These are phyloP conservation scores for Abrostola tripartita DNA, from an alignment of 2,888 invertebrate species.

Conservation along the genomic window DNA sequence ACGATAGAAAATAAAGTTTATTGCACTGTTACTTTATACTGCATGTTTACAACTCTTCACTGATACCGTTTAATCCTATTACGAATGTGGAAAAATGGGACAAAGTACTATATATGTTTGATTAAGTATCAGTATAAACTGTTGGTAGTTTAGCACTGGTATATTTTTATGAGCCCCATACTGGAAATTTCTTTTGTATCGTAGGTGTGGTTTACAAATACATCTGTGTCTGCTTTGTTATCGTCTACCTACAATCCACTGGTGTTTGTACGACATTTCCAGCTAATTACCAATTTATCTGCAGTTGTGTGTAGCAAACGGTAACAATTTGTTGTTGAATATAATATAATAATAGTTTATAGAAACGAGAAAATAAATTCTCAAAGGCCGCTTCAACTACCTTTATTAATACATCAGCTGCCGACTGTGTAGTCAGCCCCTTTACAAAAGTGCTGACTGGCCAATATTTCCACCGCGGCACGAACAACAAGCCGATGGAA, in stretches of 20 bases:
- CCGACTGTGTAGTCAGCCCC: neutral
- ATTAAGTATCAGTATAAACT: neutral
- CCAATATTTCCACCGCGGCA: neutral
- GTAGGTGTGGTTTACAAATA: no score
- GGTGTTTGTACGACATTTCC: no score
- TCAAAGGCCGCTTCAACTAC: neutral
- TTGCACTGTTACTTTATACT: conserved; percentile 21
- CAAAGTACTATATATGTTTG: conserved; percentile 16
- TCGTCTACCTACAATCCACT: no score
- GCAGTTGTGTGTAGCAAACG: no score
- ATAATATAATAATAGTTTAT: no score
- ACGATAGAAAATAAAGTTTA: conserved; percentile 35
- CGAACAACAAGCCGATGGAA: no score
- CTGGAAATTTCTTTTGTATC: no score
- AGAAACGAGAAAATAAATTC: neutral
- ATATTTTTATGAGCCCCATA: no score
- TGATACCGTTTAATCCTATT: conserved; percentile 4
- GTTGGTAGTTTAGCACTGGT: neutral
- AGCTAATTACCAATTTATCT: no score
- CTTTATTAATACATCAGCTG: neutral
- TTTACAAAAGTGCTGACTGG: neutral
- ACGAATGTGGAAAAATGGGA: conserved; percentile 6
- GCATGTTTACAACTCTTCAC: conserved; percentile 18
- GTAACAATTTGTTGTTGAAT: no score
- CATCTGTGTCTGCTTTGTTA: no score